Percentiles rank a stretch among this genome's conserved stretches.
Conservation (phyloP, 2,888 invertebrate genomes). For the Carabus problematicus region DNA sequence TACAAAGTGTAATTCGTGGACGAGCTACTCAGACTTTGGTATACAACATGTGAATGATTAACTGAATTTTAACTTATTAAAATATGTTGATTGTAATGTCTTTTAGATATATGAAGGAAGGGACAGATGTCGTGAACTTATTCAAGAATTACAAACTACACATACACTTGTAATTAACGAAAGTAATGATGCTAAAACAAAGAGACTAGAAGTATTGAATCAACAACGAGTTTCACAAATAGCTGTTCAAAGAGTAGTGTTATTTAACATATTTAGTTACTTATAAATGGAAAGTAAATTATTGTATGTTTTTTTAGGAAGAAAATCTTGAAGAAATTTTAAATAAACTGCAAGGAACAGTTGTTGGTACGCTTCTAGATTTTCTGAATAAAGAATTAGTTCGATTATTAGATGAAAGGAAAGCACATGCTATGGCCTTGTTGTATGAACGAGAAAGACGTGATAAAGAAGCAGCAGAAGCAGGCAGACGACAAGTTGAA, state of each 20-base stretch:
- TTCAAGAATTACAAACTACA: slow-evolving; percentile 73
- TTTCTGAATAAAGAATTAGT: slow-evolving; percentile 80
- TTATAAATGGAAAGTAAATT: slow-evolving; percentile 7
- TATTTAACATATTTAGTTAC: background rate
- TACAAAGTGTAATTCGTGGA: slow-evolving; percentile 74
- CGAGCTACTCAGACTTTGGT: slow-evolving; percentile 76
- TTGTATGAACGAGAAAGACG: slow-evolving; percentile 79
- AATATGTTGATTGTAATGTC: slow-evolving; percentile 17
- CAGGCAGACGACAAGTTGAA: slow-evolving; percentile 79
- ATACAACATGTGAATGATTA: slow-evolving; percentile 44
- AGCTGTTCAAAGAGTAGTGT: slow-evolving; percentile 44
- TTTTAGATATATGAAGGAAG: slow-evolving; percentile 75
- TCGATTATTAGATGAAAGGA: slow-evolving; percentile 77
- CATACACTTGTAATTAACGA: slow-evolving; percentile 70
- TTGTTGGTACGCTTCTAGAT: slow-evolving; percentile 75
- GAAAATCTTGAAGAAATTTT: slow-evolving; percentile 67
- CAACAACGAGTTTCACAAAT: slow-evolving; percentile 54
- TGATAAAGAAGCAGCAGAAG: slow-evolving; percentile 80
- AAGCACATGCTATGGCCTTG: slow-evolving; percentile 79
- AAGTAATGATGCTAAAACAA: slow-evolving; percentile 52
- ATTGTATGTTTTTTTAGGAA: slow-evolving; percentile 6
- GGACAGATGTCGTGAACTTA: slow-evolving; percentile 72
- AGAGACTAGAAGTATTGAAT: slow-evolving; percentile 52
- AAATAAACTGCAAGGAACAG: slow-evolving; percentile 74
- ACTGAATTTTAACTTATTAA: background rate